A percentile compares a stretch with the other conserved stretches of the same genome.
Evolutionary conservation across 1,140 invertebrate genomes (phyloP).

Genomic region (Papilio polyxenes): DNA sequence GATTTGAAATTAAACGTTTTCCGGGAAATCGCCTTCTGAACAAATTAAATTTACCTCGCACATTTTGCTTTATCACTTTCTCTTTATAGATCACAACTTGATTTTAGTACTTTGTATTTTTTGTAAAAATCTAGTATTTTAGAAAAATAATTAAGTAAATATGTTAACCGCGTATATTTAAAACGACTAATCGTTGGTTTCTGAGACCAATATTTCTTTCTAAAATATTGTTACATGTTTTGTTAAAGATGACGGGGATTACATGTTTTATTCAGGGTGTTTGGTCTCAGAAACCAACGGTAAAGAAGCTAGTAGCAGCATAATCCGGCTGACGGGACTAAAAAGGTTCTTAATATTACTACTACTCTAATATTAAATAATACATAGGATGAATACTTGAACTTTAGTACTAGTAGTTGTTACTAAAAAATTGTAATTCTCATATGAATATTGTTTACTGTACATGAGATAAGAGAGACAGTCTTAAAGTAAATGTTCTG

Average conservation of each 20-base stretch:
- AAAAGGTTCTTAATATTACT: background rate
- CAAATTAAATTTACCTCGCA: slow-evolving; percentile 19
- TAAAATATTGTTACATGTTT: too few species aligned
- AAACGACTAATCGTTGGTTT: background rate
- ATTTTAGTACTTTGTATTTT: background rate
- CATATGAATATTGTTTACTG: background rate
- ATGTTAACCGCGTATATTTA: background rate
- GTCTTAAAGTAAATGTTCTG: background rate
- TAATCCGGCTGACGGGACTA: background rate
- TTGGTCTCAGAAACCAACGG: too few species aligned
- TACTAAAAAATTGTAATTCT: background rate
- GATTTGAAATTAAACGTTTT: slow-evolving; percentile 24
- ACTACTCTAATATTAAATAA: too few species aligned
- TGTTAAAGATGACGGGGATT: too few species aligned
- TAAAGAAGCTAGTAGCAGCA: background rate
- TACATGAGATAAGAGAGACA: slow-evolving; percentile 1
- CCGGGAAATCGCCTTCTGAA: slow-evolving; percentile 24
- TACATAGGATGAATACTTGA: too few species aligned
- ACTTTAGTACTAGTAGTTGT: too few species aligned
- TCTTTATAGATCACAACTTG: background rate
- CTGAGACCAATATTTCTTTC: too few species aligned
- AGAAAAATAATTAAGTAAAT: background rate
- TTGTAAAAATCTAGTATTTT: background rate
- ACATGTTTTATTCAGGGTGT: too few species aligned
- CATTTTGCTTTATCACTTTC: background rate